Conservation (phyloP, 2,888 invertebrate species). For the Dasysyrphus tricinctus region DNA sequence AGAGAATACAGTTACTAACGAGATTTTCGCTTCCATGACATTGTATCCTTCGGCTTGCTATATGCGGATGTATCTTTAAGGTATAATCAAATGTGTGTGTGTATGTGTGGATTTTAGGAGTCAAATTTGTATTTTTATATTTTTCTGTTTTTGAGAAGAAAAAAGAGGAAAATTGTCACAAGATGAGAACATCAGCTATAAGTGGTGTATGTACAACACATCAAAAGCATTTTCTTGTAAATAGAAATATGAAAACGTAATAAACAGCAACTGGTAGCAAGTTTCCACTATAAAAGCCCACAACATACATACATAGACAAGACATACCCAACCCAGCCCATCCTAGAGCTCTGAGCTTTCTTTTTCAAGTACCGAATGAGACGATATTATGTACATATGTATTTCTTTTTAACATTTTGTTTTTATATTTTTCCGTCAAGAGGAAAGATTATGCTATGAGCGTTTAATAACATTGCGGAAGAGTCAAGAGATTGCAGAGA, state of each 20-base stretch:
- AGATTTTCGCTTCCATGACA: conserved; percentile 46
- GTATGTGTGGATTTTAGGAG: conserved; percentile 27
- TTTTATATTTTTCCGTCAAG: conserved; percentile 14
- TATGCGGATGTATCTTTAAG: conserved; percentile 34
- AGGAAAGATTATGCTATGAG: conserved; percentile 35
- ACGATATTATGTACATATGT: conserved; percentile 15
- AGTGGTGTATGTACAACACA: conserved; percentile 35
- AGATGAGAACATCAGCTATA: conserved; percentile 26
- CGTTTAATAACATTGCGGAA: conserved; percentile 45
- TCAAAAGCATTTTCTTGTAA: conserved; percentile 55
- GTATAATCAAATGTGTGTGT: not conserved
- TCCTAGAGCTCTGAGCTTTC: not conserved
- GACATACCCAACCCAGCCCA: not conserved
- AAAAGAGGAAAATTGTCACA: conserved; percentile 39
- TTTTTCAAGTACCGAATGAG: conserved; percentile 41
- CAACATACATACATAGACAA: not conserved
- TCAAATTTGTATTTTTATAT: not conserved
- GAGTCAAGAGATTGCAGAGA: conserved; percentile 37
- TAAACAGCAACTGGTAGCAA: conserved; percentile 66
- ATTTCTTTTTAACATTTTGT: conserved; percentile 1
- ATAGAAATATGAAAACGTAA: conserved; percentile 45
- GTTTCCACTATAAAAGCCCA: not conserved
- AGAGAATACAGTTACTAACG: conserved; percentile 64
- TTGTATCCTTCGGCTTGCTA: conserved; percentile 35
- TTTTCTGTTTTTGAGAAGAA: not conserved